Conservation (phyloP, 2,888 invertebrate species). For the Lasioglossum villosulum region DNA sequence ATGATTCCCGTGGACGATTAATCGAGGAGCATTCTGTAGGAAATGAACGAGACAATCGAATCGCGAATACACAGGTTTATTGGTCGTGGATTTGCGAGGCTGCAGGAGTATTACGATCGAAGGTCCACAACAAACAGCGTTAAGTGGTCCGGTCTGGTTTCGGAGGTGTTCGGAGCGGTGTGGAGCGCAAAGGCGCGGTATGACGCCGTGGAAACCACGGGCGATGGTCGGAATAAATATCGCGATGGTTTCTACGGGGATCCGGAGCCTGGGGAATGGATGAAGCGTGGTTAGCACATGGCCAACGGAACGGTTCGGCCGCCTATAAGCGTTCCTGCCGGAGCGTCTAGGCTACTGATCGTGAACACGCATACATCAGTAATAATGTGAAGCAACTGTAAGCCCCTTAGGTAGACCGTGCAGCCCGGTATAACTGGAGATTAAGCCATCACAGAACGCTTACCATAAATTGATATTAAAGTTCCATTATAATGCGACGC, state of each 20-base stretch:
- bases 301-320: constrained; percentile 51
- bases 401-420: constrained; percentile 68
- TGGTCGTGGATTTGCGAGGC: neutral
- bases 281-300: constrained; percentile 69
- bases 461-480: constrained; percentile 72
- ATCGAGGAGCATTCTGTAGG: neutral
- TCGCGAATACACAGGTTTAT: neutral
- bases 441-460: constrained; percentile 66
- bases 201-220: constrained; percentile 73
- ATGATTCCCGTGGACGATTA: neutral
- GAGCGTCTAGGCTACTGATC: constrained; percentile 61
- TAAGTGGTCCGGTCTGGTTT: constrained; percentile 55
- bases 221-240: constrained; percentile 78
- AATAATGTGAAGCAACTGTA: constrained; percentile 73
- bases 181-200: constrained; percentile 34
- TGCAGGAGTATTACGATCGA: constrained; percentile 28
- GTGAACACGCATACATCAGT: constrained; percentile 76
- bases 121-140: constrained; percentile 64
- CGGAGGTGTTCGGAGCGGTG: neutral
- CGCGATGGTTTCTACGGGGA: constrained; percentile 57
- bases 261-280: constrained; percentile 55
- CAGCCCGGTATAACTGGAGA: constrained; percentile 66
- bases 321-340: constrained; percentile 64
- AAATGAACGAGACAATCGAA: neutral
- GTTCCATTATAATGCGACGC: constrained; percentile 61